A percentile compares a stretch with the other conserved stretches of the same genome.
phyloP scores from a whole-genome alignment of 2,888 invertebrate species.

The Apoderus coryli region DNA sequence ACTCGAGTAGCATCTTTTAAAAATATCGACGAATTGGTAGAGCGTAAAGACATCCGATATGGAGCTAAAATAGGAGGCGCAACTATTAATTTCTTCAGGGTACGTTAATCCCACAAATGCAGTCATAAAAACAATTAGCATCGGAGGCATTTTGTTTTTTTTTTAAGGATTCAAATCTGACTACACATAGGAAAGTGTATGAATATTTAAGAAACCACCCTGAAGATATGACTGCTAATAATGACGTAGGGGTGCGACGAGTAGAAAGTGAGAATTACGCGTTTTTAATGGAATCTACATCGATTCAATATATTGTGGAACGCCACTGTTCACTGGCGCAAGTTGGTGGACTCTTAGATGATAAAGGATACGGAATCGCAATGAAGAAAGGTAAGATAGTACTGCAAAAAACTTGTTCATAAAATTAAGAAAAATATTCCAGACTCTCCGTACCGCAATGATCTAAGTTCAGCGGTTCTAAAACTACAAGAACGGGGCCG shows the following conservation, averaged over 20 bases:
- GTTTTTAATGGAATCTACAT: constrained; percentile 80
- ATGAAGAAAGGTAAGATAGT: constrained; percentile 54
- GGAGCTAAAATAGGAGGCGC: constrained; percentile 78
- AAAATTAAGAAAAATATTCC: constrained; percentile 16
- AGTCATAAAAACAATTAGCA: no score
- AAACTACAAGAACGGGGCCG: constrained; percentile 73
- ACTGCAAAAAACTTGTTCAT: not conserved
- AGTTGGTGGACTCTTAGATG: constrained; percentile 60
- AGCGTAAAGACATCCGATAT: constrained; percentile 68
- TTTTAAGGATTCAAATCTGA: constrained; percentile 60
- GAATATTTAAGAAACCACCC: constrained; percentile 58
- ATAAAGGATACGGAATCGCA: constrained; percentile 78
- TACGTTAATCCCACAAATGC: constrained; percentile 36
- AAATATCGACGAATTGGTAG: constrained; percentile 70
- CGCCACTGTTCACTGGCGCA: constrained; percentile 60
- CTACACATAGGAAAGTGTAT: constrained; percentile 68
- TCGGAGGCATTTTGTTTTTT: constrained; percentile 5
- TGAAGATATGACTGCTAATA: constrained; percentile 39
- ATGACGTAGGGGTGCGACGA: constrained; percentile 50
- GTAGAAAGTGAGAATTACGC: constrained; percentile 46
- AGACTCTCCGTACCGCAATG: constrained; percentile 61
- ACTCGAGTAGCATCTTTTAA: constrained; percentile 55
- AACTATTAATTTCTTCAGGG: constrained; percentile 79
- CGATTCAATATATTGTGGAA: constrained; percentile 73
- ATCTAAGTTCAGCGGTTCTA: constrained; percentile 65